A percentile compares a stretch with the other conserved stretches of the same genome.
Evolutionary conservation across 2,113 vertebrate genomes (phyloP).

Genomic region (Delphinus delphis): DNA sequence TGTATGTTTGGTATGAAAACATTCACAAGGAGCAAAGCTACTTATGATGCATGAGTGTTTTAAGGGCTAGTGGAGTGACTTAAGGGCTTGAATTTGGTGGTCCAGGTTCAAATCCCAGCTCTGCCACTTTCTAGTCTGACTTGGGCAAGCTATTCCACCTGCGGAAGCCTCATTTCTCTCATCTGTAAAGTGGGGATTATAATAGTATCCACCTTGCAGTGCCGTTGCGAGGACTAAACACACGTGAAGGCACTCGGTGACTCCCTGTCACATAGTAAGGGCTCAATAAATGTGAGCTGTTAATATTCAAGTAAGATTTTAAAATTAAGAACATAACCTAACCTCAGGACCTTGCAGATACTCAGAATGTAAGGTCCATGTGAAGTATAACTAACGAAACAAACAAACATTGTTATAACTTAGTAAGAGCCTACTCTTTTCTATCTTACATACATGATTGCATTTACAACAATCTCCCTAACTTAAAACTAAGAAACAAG

Average conservation of each 20-base stretch:
- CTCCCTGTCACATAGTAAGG: neutral
- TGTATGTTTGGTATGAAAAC: neutral
- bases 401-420: neutral
- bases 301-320: neutral
- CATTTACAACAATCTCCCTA: neutral
- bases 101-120: neutral
- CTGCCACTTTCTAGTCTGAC: neutral
- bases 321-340: neutral
- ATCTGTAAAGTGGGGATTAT: neutral
- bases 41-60: neutral
- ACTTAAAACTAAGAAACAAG: conserved; percentile 43
- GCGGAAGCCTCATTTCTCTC: neutral
- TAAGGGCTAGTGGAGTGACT: neutral
- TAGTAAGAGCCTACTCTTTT: neutral
- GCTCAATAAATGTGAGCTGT: neutral
- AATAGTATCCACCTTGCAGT: neutral
- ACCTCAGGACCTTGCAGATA: neutral
- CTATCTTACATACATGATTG: neutral
- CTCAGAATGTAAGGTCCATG: neutral
- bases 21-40: neutral
- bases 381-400: neutral
- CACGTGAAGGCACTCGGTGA: neutral
- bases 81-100: neutral
- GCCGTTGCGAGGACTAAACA: neutral
- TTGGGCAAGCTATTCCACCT: neutral